phyloP scores from a whole-genome alignment of 2,797 vertebrate genomes.

The Acanthornis magna region DNA sequence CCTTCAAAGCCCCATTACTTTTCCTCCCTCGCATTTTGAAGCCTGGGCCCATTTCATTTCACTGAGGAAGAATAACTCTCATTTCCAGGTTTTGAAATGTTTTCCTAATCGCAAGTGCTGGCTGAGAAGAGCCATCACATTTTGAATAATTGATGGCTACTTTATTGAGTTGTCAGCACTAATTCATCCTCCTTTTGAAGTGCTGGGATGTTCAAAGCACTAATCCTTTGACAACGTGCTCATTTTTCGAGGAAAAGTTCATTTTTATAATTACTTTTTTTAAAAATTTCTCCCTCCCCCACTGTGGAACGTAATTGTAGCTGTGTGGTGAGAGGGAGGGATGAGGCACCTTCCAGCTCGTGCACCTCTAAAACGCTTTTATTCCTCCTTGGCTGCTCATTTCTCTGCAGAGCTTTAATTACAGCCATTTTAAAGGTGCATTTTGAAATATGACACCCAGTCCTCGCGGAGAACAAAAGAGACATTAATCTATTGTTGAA shows the following conservation, averaged over 20 bases:
- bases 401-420: slow-evolving; percentile 73
- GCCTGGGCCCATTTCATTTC: slow-evolving; percentile 22
- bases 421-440: slow-evolving; percentile 56
- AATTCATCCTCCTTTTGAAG: slow-evolving; percentile 61
- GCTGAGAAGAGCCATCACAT: slow-evolving; percentile 58
- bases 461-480: slow-evolving; percentile 63
- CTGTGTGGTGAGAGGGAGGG: background rate
- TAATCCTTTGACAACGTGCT: slow-evolving; percentile 57
- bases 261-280: slow-evolving; percentile 71
- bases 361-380: slow-evolving; percentile 34
- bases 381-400: slow-evolving; percentile 52
- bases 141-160: slow-evolving; percentile 76
- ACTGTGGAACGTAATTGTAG: slow-evolving; percentile 39
- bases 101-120: slow-evolving; percentile 48
- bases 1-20: background rate
- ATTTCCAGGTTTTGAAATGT: slow-evolving; percentile 59
- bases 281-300: too few species aligned
- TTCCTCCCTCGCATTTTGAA: background rate
- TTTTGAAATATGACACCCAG: slow-evolving; percentile 70
- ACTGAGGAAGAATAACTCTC: slow-evolving; percentile 28
- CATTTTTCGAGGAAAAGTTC: slow-evolving; percentile 59
- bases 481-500: slow-evolving; percentile 64
- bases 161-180: slow-evolving; percentile 71
- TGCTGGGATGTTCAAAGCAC: slow-evolving; percentile 28
- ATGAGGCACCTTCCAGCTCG: slow-evolving; percentile 18